Conservation (phyloP, 2,113 vertebrate genomes). For the Chionomys nivalis region DNA sequence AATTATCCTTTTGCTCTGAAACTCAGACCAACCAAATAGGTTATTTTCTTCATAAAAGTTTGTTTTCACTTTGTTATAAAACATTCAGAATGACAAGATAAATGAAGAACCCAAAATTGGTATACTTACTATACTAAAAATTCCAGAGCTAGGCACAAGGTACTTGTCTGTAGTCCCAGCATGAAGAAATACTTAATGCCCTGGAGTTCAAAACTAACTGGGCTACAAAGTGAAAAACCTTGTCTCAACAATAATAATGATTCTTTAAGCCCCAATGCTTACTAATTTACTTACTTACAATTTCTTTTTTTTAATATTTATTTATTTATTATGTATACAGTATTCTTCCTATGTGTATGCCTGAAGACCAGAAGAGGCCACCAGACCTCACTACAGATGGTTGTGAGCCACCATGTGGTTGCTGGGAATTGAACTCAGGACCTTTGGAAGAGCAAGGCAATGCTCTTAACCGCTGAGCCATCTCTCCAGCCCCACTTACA, state of each 20-base stretch:
- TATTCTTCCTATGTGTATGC: too few relatives aligned
- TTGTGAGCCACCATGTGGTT: too few relatives aligned
- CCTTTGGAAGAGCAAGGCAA: too few relatives aligned
- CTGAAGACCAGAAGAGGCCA: too few relatives aligned
- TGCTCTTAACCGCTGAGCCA: too few relatives aligned
- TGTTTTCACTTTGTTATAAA: neutral
- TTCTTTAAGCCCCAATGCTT: neutral
- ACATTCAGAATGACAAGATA: neutral
- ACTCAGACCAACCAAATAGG: neutral
- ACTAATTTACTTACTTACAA: neutral
- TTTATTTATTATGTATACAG: too few relatives aligned
- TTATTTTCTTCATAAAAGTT: neutral
- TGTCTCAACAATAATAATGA: neutral
- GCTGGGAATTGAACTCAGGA: too few relatives aligned
- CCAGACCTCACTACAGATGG: too few relatives aligned
- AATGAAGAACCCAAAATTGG: neutral
- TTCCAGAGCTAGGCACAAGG: neutral
- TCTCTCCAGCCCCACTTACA: too few relatives aligned
- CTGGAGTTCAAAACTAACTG: neutral
- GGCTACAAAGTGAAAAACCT: neutral
- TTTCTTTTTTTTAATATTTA: neutral
- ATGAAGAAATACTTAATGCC: neutral
- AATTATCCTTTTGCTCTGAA: conserved; percentile 43
- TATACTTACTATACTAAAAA: conserved; percentile 1
- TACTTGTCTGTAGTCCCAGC: neutral